These are phyloP conservation scores for Apamea anceps DNA, from an alignment of 2,888 invertebrate species.

Conservation along the genomic window DNA sequence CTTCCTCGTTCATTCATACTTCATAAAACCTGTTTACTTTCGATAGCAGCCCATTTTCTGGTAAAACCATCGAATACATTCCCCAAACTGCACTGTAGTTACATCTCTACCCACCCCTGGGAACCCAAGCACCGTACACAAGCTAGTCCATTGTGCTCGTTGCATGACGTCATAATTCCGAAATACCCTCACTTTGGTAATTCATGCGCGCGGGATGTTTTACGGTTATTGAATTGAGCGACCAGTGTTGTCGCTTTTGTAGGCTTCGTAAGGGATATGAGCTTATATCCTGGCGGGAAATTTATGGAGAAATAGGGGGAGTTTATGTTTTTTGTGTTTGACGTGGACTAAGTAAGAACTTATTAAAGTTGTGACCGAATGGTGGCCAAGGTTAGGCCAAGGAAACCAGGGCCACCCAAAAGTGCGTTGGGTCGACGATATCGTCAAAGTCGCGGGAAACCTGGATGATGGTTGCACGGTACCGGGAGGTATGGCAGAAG, in stretches of 20 bases:
- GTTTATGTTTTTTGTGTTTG: not conserved
- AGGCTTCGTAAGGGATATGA: slow-evolving; percentile 1
- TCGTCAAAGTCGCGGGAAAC: no score
- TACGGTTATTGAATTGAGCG: slow-evolving; percentile 70
- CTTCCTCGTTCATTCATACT: not conserved
- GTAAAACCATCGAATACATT: not conserved
- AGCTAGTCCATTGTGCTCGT: slow-evolving; percentile 62
- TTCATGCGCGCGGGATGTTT: slow-evolving; percentile 77
- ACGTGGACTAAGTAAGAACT: not conserved
- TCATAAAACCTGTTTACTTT: not conserved
- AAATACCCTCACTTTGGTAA: slow-evolving; percentile 76
- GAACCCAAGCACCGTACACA: slow-evolving; percentile 14
- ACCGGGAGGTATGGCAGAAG: not conserved
- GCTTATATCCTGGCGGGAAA: not conserved
- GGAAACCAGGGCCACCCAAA: not conserved
- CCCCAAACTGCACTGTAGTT: not conserved
- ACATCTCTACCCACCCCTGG: slow-evolving; percentile 8
- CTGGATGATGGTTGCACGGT: no score
- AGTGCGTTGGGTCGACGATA: not conserved
- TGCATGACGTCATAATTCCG: slow-evolving; percentile 80
- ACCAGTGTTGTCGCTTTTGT: slow-evolving; percentile 44
- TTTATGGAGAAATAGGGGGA: not conserved
- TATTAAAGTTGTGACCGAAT: not conserved
- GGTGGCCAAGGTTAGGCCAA: not conserved
- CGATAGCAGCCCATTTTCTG: not conserved